Base-by-base conservation (phyloP, 64 coral and sea anemone genomes). In the Montipora foliosa region DNA sequence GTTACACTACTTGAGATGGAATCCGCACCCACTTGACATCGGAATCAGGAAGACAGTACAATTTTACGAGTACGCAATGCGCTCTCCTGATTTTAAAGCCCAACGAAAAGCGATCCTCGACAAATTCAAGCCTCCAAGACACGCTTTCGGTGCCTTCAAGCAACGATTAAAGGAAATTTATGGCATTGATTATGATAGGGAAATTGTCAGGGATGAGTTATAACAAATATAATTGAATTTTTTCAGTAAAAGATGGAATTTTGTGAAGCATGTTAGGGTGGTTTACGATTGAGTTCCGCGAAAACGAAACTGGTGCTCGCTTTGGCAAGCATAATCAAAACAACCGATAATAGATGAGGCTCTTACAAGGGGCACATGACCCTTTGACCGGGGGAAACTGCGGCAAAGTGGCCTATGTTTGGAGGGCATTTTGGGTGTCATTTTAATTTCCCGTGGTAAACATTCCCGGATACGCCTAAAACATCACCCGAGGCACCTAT, bases 31-130 rank as follows among this genome's bases (percentile, higher is more conserved):
- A 78, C 66, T 99, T 2, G 44, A 80, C 19, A 19, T 76, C 13
- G 98, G 67, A 24, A 66, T 99, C 1, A 67, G 76, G 58, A 96
- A 88, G 24, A 96, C 98, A 0, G 92, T 85, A 20, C 66, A 96
- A 68, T 99, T 99, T 89, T 99, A 94, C 69, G 85, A 92, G 59
- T 92, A 89, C 44, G 98, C 98, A 0, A 99, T 99, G 98, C 87
- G 82, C 0, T 93, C 95, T 8, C 9, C 47, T 5, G 92, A 96
- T n/a, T 99, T 94, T 37, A 66, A 92, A 69, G 21, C 24, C 16
- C 89, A 92, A 44, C 70, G 98, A 80, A 93, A 95, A 84, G 84
- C 87, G n/a, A 79, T 89, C 59, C 78, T 98, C 47, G 52, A 98
- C 8, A 93, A 79, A 15, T 87, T 98, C 6, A 48, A 69, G 45